phyloP scores from a whole-genome alignment of 1,140 invertebrate genomes.

The Homalodisca vitripennis region DNA sequence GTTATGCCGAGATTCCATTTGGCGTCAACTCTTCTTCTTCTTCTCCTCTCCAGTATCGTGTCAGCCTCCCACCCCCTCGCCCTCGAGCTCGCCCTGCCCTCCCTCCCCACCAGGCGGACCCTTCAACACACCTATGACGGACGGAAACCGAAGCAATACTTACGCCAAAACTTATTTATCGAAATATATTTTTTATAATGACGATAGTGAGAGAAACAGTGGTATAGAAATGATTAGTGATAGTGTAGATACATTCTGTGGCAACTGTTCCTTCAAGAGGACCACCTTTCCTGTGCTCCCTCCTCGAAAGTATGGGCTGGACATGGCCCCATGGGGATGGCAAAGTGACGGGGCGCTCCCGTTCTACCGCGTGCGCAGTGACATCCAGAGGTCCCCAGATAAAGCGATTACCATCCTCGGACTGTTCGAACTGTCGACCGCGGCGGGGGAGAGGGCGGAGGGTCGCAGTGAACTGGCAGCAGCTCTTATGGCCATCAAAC shows the following conservation, averaged over 20 bases:
- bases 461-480: slow-evolving; percentile 71
- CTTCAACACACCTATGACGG: no score
- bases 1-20: not conserved
- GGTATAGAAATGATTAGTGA: not conserved
- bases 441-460: slow-evolving; percentile 53
- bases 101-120: not conserved
- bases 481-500: slow-evolving; percentile 67
- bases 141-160: not conserved
- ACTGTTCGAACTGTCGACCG: slow-evolving; percentile 69
- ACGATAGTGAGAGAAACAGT: not conserved
- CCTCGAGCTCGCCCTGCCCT: not conserved
- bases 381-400: not conserved
- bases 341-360: not conserved
- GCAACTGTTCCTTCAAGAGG: not conserved
- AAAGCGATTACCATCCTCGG: slow-evolving; percentile 59
- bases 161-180: not conserved
- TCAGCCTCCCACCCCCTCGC: not conserved
- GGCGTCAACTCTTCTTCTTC: slow-evolving; percentile 1
- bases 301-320: not conserved
- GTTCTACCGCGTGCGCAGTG: not conserved
- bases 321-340: not conserved
- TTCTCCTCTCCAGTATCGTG: slow-evolving; percentile 5
- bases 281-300: no score
- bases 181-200: no score
- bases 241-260: not conserved